Evolutionary conservation across 2,113 vertebrate species (phyloP).

Genomic region (Muntiacus muntjak): DNA sequence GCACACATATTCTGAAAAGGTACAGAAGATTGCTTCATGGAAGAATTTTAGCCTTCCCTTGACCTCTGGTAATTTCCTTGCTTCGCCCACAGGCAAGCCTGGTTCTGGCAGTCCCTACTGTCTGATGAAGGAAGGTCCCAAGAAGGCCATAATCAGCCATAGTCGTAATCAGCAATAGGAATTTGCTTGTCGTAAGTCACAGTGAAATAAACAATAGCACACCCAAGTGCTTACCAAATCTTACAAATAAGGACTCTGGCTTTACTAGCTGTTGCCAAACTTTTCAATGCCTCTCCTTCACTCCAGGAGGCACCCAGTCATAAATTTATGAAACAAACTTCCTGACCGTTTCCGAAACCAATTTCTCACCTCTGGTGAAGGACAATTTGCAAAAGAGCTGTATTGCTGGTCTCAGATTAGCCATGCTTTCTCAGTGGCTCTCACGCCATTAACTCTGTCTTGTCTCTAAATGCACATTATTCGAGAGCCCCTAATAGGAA

Average conservation of each 20-base stretch:
- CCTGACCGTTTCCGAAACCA: not conserved
- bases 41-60: not conserved
- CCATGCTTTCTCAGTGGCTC: not conserved
- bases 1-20: not conserved
- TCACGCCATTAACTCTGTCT: not conserved
- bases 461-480: not conserved
- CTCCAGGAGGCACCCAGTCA: not conserved
- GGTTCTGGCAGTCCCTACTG: not conserved
- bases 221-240: not conserved
- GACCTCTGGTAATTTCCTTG: conserved; percentile 22
- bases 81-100: not conserved
- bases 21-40: not conserved
- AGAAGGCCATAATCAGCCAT: not conserved
- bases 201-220: conserved; percentile 16
- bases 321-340: not conserved
- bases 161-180: not conserved
- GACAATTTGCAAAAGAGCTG: not conserved
- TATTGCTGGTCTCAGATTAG: not conserved
- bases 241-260: conserved; percentile 2
- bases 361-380: not conserved
- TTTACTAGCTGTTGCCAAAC: conserved; percentile 17
- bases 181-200: conserved; percentile 49
- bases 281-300: not conserved
- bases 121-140: not conserved
- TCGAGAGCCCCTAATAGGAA: too few species aligned